These are phyloP conservation scores for Parnassius glacialis DNA, from an alignment of 2,888 invertebrate species.

Conservation along the genomic window DNA sequence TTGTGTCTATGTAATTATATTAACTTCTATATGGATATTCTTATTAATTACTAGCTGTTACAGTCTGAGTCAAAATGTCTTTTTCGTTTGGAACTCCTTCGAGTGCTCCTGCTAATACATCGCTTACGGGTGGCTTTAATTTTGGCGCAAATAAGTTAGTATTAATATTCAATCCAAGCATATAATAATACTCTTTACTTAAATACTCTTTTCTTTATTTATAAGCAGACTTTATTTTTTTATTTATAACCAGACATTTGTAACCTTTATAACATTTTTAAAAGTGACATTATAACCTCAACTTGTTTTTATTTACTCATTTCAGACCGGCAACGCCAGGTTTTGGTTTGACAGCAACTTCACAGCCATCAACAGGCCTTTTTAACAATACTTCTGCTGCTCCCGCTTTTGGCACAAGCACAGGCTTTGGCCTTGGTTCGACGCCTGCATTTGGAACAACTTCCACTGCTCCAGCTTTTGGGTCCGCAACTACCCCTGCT, in stretches of 20 bases:
- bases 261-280: conserved; percentile 3
- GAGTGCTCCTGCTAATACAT: conserved; percentile 71
- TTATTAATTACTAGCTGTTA: too few species aligned
- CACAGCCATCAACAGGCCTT: conserved; percentile 59
- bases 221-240: too few species aligned
- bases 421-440: conserved; percentile 38
- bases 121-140: conserved; percentile 63
- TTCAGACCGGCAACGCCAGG: conserved; percentile 61
- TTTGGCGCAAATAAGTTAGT: conserved; percentile 75
- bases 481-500: conserved; percentile 43
- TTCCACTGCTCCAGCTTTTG: conserved; percentile 40
- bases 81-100: conserved; percentile 73
- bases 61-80: conserved; percentile 47
- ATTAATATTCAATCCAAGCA: neutral
- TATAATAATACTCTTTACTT: conserved; percentile 20
- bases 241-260: neutral
- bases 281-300: conserved; percentile 4
- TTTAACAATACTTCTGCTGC: conserved; percentile 51
- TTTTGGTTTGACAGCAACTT: conserved; percentile 51
- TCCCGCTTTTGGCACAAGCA: conserved; percentile 38
- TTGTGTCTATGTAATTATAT: too few species aligned
- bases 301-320: conserved; percentile 7
- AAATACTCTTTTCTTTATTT: neutral
- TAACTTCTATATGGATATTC: too few species aligned
- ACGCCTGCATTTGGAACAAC: conserved; percentile 35